A percentile compares a stretch with the other conserved stretches of the same genome.
These are phyloP conservation scores for Cecropterus lyciades DNA, from an alignment of 1,140 invertebrate species.

Conservation along the genomic window DNA sequence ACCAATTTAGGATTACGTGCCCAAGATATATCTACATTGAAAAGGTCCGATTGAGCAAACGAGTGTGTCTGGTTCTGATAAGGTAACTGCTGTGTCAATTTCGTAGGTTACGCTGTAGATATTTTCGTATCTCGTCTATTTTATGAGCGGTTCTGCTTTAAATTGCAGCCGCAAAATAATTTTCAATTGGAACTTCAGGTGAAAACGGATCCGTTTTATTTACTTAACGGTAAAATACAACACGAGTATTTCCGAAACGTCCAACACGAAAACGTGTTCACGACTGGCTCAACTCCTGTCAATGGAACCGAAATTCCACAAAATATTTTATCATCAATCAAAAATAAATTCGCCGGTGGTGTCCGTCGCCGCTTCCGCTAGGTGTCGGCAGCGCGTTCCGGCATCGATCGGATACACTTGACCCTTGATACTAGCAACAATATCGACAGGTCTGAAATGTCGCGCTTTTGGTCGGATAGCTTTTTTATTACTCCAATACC, in stretches of 20 bases:
- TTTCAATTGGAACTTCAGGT: background rate
- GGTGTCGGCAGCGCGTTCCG: no score
- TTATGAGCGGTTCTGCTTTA: background rate
- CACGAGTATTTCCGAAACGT: background rate
- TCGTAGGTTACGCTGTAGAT: background rate
- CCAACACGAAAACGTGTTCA: background rate
- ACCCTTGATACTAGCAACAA: no score
- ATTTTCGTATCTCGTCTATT: background rate
- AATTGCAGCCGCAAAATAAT: background rate
- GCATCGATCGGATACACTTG: no score
- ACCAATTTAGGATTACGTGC: constrained; percentile 25
- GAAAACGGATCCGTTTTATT: background rate
- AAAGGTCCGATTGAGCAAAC: constrained; percentile 14
- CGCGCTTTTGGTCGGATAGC: no score
- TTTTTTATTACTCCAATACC: no score
- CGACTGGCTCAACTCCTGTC: constrained; percentile 10
- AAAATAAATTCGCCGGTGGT: constrained; percentile 45
- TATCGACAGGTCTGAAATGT: no score
- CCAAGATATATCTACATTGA: constrained; percentile 7
- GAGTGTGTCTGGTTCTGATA: constrained; percentile 1
- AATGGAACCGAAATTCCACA: constrained; percentile 19
- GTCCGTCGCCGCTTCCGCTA: constrained; percentile 53
- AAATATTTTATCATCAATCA: constrained; percentile 35
- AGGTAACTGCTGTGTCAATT: constrained; percentile 1
- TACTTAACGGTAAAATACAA: background rate